A percentile compares a stretch with the other conserved stretches of the same genome.
phyloP scores from a whole-genome alignment of 92 coral and sea anemone genomes.

The Actinernus sp. region DNA sequence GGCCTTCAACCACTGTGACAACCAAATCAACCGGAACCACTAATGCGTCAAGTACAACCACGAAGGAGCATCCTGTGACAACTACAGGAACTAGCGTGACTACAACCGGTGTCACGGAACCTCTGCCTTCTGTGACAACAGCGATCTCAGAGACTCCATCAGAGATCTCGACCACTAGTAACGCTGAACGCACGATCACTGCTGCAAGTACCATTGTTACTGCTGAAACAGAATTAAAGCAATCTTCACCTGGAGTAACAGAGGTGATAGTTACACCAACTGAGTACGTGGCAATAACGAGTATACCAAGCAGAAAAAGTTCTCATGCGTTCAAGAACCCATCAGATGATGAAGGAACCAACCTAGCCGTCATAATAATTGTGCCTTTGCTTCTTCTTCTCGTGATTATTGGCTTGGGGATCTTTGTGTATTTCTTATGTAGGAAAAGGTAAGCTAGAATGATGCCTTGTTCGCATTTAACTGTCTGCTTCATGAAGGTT shows the following conservation, averaged over 20 bases:
- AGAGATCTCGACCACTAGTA: neutral
- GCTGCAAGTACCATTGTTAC: neutral
- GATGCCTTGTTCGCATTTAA: too few relatives aligned
- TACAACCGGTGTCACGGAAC: neutral
- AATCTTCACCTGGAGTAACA: conserved; percentile 3
- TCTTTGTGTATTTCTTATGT: conserved; percentile 1
- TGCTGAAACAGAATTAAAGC: neutral
- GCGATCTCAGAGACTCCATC: neutral
- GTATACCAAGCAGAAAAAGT: neutral
- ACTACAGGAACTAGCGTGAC: neutral
- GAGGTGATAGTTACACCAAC: conserved; percentile 3
- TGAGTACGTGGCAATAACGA: neutral
- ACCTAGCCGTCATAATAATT: conserved; percentile 6
- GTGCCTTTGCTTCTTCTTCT: conserved; percentile 13
- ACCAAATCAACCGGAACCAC: conserved; percentile 4
- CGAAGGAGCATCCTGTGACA: neutral
- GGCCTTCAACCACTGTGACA: neutral
- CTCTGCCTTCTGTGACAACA: neutral
- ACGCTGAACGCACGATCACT: too few relatives aligned
- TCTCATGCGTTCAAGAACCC: conserved; percentile 4
- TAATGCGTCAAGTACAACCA: neutral
- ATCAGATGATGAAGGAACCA: neutral
- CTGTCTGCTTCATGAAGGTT: too few relatives aligned
- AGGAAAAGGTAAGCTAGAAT: too few relatives aligned
- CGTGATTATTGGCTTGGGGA: neutral